These are phyloP conservation scores for Hoplostethus mediterraneus DNA, from an alignment of 2,797 vertebrate species.

Conservation along the genomic window DNA sequence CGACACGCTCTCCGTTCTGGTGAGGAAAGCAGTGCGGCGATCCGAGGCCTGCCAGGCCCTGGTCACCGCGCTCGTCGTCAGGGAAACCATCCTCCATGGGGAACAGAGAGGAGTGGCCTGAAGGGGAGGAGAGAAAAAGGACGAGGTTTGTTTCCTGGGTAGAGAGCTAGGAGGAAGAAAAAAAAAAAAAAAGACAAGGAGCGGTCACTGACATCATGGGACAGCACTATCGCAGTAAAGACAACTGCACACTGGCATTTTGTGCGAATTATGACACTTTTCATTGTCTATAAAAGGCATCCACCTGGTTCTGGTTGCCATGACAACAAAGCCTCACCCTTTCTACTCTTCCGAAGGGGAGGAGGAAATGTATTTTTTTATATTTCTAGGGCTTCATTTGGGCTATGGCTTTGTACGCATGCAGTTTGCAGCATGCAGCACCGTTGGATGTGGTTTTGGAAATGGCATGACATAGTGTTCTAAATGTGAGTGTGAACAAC, in stretches of 20 bases:
- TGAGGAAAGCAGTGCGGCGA: conserved; percentile 98
- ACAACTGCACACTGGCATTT: conserved; percentile 6
- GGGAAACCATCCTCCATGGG: conserved; percentile 99
- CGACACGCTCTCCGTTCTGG: conserved; percentile 98
- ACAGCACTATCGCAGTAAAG: neutral
- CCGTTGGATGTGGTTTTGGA: neutral
- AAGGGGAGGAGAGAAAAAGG: neutral
- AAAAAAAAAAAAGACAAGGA: neutral
- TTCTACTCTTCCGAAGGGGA: neutral
- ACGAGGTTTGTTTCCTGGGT: conserved; percentile 26
- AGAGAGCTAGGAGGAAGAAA: neutral
- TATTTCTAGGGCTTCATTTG: neutral
- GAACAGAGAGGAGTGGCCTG: conserved; percentile 98
- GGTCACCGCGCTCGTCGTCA: conserved; percentile 96
- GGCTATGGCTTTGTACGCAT: neutral
- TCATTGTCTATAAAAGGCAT: neutral
- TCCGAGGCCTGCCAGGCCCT: conserved; percentile 92
- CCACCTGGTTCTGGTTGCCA: neutral
- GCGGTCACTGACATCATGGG: neutral
- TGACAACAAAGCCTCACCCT: neutral
- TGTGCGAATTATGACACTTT: neutral
- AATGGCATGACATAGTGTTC: neutral
- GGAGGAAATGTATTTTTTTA: neutral
- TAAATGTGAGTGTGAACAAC: neutral
- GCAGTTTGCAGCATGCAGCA: neutral